phyloP scores from a whole-genome alignment of 1,140 invertebrate species.

The Caerostris extrusa region DNA sequence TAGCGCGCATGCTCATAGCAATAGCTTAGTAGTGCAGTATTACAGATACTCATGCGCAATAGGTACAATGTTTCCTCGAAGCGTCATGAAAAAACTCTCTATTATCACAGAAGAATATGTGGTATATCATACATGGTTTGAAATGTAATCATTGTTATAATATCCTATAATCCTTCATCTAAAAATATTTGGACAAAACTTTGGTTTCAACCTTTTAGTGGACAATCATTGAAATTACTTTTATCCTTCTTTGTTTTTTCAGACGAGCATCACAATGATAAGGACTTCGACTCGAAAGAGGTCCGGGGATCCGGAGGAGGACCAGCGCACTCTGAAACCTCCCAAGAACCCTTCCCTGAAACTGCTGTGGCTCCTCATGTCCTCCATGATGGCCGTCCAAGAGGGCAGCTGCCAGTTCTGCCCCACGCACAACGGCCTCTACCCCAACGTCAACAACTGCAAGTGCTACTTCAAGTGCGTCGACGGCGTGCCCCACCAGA shows the following conservation, averaged over 20 bases:
- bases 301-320: background rate
- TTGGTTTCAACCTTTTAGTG: too few species aligned
- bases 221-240: too few species aligned
- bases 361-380: constrained; percentile 50
- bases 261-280: background rate
- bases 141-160: too few species aligned
- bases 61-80: too few species aligned
- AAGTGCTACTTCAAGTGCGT: constrained; percentile 71
- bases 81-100: too few species aligned
- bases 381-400: constrained; percentile 60
- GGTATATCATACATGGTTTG: too few species aligned
- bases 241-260: background rate
- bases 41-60: too few species aligned
- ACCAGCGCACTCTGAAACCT: background rate
- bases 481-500: constrained; percentile 51
- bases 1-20: too few species aligned
- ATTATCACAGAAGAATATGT: too few species aligned
- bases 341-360: constrained; percentile 55
- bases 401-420: constrained; percentile 64
- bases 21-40: too few species aligned
- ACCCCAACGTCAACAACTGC: constrained; percentile 64
- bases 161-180: too few species aligned
- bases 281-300: background rate
- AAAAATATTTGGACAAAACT: too few species aligned
- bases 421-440: constrained; percentile 30